A percentile compares a stretch with the other conserved stretches of the same genome.
Conservation (phyloP, 2,888 invertebrate genomes). For the Sphaeridia pumilis region DNA sequence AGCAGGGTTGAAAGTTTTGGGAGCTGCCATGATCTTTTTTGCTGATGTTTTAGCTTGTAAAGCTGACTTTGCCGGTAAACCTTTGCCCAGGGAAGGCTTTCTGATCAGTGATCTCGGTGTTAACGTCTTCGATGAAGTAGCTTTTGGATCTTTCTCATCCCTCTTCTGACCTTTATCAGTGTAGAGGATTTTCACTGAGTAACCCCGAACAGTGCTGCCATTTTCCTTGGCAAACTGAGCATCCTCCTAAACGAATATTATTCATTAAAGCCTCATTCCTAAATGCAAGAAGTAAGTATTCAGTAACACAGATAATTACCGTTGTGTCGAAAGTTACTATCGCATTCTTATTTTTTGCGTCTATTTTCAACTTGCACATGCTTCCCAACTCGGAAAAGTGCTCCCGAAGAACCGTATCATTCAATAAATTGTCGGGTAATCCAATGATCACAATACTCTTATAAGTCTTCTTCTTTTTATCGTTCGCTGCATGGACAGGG, state of each 20-base stretch:
- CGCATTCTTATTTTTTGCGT: slow-evolving; percentile 53
- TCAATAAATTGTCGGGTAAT: slow-evolving; percentile 38
- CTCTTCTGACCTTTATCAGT: too few relatives aligned
- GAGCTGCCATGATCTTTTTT: too few relatives aligned
- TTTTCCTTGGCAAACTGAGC: slow-evolving; percentile 19
- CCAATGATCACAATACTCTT: slow-evolving; percentile 38
- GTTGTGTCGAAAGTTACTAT: slow-evolving; percentile 56
- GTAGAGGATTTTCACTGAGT: slow-evolving; percentile 18
- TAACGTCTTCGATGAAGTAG: too few relatives aligned
- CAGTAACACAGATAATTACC: too few relatives aligned
- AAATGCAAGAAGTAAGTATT: too few relatives aligned
- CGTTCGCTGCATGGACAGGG: too few relatives aligned
- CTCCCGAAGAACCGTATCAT: slow-evolving; percentile 35
- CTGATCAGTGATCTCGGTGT: background rate
- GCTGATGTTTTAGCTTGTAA: slow-evolving; percentile 5
- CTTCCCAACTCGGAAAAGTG: slow-evolving; percentile 54
- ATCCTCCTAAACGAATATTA: slow-evolving; percentile 16
- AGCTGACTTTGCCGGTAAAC: background rate
- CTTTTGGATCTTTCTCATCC: too few relatives aligned
- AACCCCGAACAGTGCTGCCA: slow-evolving; percentile 11
- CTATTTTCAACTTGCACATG: slow-evolving; percentile 53
- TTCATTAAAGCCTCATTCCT: background rate
- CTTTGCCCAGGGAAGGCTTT: background rate
- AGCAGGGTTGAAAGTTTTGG: too few relatives aligned
- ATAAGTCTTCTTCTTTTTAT: slow-evolving; percentile 7